These are phyloP conservation scores for Lomographa bimaculata DNA, from an alignment of 2,888 invertebrate species.

Conservation along the genomic window DNA sequence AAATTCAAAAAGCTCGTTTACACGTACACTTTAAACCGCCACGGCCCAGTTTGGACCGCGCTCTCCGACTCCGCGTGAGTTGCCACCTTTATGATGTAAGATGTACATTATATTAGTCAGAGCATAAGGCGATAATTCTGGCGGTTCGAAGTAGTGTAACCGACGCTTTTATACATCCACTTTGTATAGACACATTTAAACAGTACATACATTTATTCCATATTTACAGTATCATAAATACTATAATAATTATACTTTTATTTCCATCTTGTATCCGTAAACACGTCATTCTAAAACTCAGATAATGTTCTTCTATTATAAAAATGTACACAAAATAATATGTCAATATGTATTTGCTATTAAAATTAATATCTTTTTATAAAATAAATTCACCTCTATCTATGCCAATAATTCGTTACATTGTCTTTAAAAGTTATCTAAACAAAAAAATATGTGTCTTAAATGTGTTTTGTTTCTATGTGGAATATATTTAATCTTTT, in stretches of 20 bases:
- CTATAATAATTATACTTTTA: slow-evolving; percentile 5
- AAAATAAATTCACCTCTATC: slow-evolving; percentile 7
- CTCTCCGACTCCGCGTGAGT: too few relatives aligned
- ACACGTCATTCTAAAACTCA: slow-evolving; percentile 16
- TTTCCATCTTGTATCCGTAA: slow-evolving; percentile 6
- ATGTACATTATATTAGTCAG: too few relatives aligned
- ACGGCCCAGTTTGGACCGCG: too few relatives aligned
- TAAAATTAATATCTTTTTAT: slow-evolving; percentile 19
- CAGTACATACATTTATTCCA: slow-evolving; percentile 7
- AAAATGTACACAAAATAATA: slow-evolving; percentile 65
- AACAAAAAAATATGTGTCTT: too few relatives aligned
- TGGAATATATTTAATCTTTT: too few relatives aligned
- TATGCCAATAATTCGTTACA: slow-evolving; percentile 2
- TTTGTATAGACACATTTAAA: slow-evolving; percentile 28
- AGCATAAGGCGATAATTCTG: too few relatives aligned
- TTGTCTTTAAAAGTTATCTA: too few relatives aligned
- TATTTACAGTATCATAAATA: slow-evolving; percentile 16
- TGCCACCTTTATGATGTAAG: too few relatives aligned
- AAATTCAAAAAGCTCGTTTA: too few relatives aligned
- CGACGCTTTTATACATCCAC: slow-evolving; percentile 19
- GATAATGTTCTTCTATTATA: slow-evolving; percentile 22
- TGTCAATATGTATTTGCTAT: slow-evolving; percentile 40
- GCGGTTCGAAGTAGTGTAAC: too few relatives aligned
- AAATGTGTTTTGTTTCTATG: too few relatives aligned
- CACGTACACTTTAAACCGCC: too few relatives aligned